Conservation (phyloP, 1,140 invertebrate species). For the Leptinotarsa texana region DNA sequence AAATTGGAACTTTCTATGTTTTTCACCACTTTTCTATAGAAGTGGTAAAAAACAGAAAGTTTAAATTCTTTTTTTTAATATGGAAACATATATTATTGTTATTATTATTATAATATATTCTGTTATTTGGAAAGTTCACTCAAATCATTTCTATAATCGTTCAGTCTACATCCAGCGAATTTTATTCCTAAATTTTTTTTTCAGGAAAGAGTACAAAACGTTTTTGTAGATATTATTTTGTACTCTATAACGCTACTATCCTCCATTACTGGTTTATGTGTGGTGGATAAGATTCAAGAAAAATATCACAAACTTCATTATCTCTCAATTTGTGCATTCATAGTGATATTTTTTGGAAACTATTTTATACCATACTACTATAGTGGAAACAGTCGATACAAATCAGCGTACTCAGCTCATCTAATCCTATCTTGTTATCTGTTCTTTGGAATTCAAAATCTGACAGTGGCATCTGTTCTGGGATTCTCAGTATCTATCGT, state of each 20-base stretch:
- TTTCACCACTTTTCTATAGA: too few relatives aligned
- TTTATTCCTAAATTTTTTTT: slow-evolving; percentile 12
- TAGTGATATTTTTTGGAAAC: slow-evolving; percentile 59
- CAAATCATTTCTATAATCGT: too few relatives aligned
- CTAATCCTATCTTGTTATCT: slow-evolving; percentile 75
- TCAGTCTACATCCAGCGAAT: too few relatives aligned
- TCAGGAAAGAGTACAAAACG: slow-evolving; percentile 48
- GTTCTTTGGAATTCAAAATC: slow-evolving; percentile 74
- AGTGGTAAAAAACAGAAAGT: too few relatives aligned
- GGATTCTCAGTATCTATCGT: slow-evolving; percentile 66
- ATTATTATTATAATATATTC: too few relatives aligned
- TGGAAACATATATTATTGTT: too few relatives aligned
- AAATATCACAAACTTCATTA: slow-evolving; percentile 27
- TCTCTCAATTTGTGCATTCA: slow-evolving; percentile 47
- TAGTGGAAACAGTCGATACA: slow-evolving; percentile 50
- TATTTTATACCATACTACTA: slow-evolving; percentile 63
- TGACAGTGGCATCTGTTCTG: slow-evolving; percentile 67
- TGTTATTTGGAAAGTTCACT: too few relatives aligned
- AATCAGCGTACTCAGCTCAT: slow-evolving; percentile 72
- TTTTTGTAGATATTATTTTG: slow-evolving; percentile 52
- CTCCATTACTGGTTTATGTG: slow-evolving; percentile 22
- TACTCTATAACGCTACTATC: slow-evolving; percentile 38
- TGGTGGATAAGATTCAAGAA: slow-evolving; percentile 25
- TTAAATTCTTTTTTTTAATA: too few relatives aligned
- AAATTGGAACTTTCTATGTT: too few relatives aligned